Base-by-base conservation (phyloP, 2,888 invertebrate genomes). In the Meliscaeva auricollis region DNA sequence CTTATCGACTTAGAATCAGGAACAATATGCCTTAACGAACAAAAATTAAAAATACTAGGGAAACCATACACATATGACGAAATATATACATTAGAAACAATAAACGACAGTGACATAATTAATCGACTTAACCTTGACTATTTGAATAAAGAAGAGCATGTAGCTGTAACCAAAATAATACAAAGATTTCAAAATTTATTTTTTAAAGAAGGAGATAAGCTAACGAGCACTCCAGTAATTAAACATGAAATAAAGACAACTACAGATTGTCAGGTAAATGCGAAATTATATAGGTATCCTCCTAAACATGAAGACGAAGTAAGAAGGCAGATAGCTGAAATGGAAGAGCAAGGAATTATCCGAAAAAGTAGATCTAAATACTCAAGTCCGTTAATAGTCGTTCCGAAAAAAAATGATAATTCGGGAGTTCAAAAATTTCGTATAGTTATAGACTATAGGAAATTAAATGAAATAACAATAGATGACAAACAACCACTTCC, bases 401-500 rank as follows among this genome's bases (percentile, higher is more conserved):
- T 72, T 9, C 48, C 58, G 22, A 72, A 72, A 46, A 68, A 85
- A 66, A 50, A 30, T 17, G 81, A 85, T 41, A 74, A 72, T 32
- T 85, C 81, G 1, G 87, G 87, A 0, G 22, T 62, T 0, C 74
- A 87, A 54, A 87, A 87, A 46, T 87, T 58, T 41, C 54, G 85
- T 11, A 58, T 87, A 11, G 74, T 77, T 2, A 66, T 80, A 38
- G 87, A 87, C 56, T 87, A 87, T 50, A 66, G 87, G 66, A 80
- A 41, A 46, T 44, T 79, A 13, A 85, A 87, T 60, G 35, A 84
- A 5, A 38, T 87, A 3, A 85, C 83, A 7, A 68, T 79, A 0
- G 75, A 80, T 58, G 87, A 87, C 48, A 82, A 87, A 32, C 69
- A 76, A 35, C 82, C 80, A 6, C 30, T 82, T 9, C 82, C 87